Percentiles rank a stretch among this genome's conserved stretches.
These are phyloP conservation scores for Gallinago paraguaiae DNA, from an alignment of 2,113 vertebrate species.

Conservation along the genomic window DNA sequence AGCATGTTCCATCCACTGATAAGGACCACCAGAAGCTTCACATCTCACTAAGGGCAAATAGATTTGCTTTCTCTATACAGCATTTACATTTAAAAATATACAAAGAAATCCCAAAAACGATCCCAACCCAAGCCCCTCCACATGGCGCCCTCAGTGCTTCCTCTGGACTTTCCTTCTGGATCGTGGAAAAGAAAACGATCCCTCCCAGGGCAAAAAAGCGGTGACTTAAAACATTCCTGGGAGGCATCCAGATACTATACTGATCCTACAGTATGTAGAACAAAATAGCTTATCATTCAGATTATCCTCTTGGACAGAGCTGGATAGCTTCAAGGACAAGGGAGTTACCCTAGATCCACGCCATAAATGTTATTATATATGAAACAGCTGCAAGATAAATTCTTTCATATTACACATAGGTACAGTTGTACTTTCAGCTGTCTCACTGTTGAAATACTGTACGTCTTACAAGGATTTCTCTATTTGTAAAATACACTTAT, in stretches of 20 bases:
- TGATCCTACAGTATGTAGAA: slow-evolving; percentile 15
- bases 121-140: not conserved
- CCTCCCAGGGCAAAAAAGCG: not conserved
- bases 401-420: slow-evolving; percentile 25
- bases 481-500: not conserved
- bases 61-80: not conserved
- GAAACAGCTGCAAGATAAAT: slow-evolving; percentile 53
- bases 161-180: not conserved
- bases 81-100: not conserved
- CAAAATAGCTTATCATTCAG: slow-evolving; percentile 44
- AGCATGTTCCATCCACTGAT: not conserved
- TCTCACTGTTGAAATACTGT: not conserved
- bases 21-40: not conserved
- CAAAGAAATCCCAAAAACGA: not conserved
- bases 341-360: not conserved
- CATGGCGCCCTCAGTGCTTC: accelerated
- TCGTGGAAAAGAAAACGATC: not conserved
- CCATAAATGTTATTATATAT: slow-evolving; percentile 27
- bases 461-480: not conserved
- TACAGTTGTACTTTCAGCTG: slow-evolving; percentile 46
- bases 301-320: slow-evolving; percentile 15
- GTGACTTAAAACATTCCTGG: slow-evolving; percentile 24
- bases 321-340: slow-evolving; percentile 32
- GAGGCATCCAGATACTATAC: not conserved
- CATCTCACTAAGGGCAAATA: not conserved